Conservation (phyloP, 2,888 invertebrate genomes). For the Acronicta alni region DNA sequence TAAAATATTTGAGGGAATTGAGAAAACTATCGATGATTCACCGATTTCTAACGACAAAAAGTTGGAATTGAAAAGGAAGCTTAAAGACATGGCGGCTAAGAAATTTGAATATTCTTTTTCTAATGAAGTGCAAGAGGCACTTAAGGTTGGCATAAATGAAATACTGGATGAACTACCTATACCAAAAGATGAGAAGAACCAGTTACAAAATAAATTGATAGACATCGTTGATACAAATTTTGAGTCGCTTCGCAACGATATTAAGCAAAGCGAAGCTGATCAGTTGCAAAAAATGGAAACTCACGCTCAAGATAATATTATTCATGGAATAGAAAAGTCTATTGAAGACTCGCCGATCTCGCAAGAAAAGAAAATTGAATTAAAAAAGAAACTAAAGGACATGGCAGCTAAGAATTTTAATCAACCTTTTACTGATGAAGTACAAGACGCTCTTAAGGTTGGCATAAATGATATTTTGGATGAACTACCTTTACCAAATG, state of each 20-base stretch:
- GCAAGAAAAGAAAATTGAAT: neutral
- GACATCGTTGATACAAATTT: neutral
- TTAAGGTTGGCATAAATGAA: slow-evolving; percentile 3
- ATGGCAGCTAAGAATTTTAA: neutral
- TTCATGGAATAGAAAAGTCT: neutral
- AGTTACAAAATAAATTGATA: neutral
- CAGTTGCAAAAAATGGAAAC: neutral
- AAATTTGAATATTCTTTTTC: neutral
- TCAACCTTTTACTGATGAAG: neutral
- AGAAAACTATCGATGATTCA: neutral
- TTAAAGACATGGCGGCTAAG: slow-evolving; percentile 2
- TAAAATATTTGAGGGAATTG: neutral
- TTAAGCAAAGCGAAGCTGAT: neutral
- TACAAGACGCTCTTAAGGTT: neutral
- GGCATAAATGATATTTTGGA: slow-evolving; percentile 39
- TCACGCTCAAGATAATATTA: neutral
- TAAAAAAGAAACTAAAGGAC: neutral
- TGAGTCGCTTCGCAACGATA: neutral
- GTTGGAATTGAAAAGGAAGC: slow-evolving; percentile 7
- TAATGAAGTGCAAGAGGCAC: neutral
- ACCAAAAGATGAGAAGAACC: neutral
- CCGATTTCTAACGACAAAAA: slow-evolving; percentile 1
- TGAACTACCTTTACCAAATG: slow-evolving; percentile 17
- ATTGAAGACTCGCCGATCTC: slow-evolving; percentile 6
- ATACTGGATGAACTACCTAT: slow-evolving; percentile 2